Percentiles rank a stretch among this genome's conserved stretches.
Evolutionary conservation across 2,888 invertebrate species (phyloP).

Genomic region (Ochropacha duplaris): DNA sequence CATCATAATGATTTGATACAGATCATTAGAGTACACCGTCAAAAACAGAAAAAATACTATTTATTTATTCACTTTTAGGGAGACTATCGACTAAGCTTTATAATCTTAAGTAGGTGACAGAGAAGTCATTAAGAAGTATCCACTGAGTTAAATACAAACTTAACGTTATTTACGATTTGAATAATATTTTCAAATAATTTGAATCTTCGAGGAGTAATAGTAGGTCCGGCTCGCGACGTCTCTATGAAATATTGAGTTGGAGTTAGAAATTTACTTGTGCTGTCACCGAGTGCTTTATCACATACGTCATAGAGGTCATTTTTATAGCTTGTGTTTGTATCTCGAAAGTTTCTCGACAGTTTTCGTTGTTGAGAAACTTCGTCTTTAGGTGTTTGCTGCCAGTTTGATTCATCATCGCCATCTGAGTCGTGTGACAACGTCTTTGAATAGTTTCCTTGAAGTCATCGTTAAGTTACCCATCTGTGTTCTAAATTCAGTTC

Average conservation of each 20-base stretch:
- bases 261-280: constrained; percentile 21
- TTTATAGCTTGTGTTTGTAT: constrained; percentile 15
- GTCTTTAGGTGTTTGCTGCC: constrained; percentile 55
- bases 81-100: too few relatives aligned
- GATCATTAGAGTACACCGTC: too few relatives aligned
- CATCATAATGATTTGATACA: too few relatives aligned
- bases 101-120: too few relatives aligned
- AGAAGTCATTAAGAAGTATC: too few relatives aligned
- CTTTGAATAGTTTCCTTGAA: constrained; percentile 1
- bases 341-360: constrained; percentile 38
- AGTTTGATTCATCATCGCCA: constrained; percentile 46
- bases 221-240: constrained; percentile 33
- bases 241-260: constrained; percentile 62
- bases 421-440: constrained; percentile 21
- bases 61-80: too few relatives aligned
- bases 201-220: constrained; percentile 31
- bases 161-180: not conserved
- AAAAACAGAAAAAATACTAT: too few relatives aligned
- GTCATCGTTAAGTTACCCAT: not conserved
- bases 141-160: too few relatives aligned
- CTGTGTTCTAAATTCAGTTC: not conserved
- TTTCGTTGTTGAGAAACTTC: constrained; percentile 47
- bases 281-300: constrained; percentile 11
- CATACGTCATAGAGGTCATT: constrained; percentile 14
- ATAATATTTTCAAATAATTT: constrained; percentile 17